Base-by-base conservation (phyloP, 2,797 vertebrate species). In the Sus cebifrons region DNA sequence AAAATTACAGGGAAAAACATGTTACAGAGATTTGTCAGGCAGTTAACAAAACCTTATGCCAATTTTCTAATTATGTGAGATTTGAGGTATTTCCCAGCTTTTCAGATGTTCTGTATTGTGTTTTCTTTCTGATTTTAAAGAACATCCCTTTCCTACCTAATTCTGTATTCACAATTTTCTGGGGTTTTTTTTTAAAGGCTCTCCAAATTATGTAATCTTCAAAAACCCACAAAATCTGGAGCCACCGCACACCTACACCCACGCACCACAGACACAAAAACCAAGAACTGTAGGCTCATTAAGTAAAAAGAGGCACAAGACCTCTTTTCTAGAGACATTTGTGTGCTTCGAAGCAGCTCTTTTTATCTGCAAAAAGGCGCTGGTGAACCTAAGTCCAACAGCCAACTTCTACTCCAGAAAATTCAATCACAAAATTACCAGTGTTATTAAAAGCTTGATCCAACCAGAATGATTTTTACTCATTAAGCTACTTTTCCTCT, bases 401-500 rank as follows among this genome's bases (percentile, higher is more conserved):
- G 62, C 78, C 58, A 79, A 85, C 64, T 82, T 68, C 79, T 54
- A 65, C 23, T 82, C 36, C 52, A 89, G 70, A 56, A 84, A 79
- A 88, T 67, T 88, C 73, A 68, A n/a, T 74, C 73, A 32, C 73
- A 88, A 75, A 85, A 86, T 96, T 54, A 68, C 18, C 65, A 77
- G 54, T 65, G 49, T 84, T 86, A 70, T 79, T 75, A 64, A 94
- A 89, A 93, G 74, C 29, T 81, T 81, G 60, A 81, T 54, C n/a
- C 54, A 18, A 18, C 9, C 36, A 91, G 17, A 92, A 94, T 70
- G 84, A 65, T 78, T 78, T 79, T 79, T 32, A 58, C 77, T 60
- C n/a, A 79, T 86, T 89, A 90, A 88, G 64, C n/a, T 78, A 32
- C 79, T 78, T 92, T 95, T 93, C 71, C 62, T 40, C 6, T 78